Base-by-base conservation (phyloP, 1,140 invertebrate species). In the Spodoptera litura region DNA sequence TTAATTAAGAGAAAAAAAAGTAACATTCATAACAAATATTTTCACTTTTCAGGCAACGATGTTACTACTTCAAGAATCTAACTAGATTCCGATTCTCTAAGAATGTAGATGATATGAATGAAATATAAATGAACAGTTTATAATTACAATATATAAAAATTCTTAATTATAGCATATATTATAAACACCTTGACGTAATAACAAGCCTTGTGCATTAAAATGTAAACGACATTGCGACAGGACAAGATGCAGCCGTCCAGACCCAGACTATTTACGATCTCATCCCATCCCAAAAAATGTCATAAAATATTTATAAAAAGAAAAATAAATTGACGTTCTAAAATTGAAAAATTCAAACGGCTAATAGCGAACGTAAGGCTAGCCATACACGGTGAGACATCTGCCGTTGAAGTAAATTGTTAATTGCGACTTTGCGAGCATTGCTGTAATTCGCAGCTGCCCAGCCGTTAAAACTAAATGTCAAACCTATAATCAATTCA, bases 401-500 rank as follows among this genome's bases (percentile, higher is more conserved):
- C 91, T 93, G 90, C 87, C 74, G 51, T 31, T 75, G 73, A 75
- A 75, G 58, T 64, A 62, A 75, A 89, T 81, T 78, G 84, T 79
- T 87, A 87, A 89, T 89, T 86, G 85, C 85, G 15, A 44, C 38
- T 44, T 44, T 44, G 38, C 38, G 38, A 10, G 38, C 38, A 44
- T n/a, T 64, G 55, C 38, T 75, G 82, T 77, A 84, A 85, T 85
- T 88, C 80, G 89, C 91, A 93, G 89, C 90, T 93, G 90, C 86
- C 81, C 44, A 59, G 78, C 74, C 80, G 81, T 86, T 84, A 75
- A 58, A 83, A 81, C 83, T 90, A 91, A 93, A 93, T 93, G 91
- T 91, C 91, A 93, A 85, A 83, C 83, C 75, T 74, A 86, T 87
- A 88, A 89, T 87, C 82, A 87, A 89, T 91, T 88, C 83, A 89